These are phyloP conservation scores for Atta texana DNA, from an alignment of 1,140 invertebrate genomes.

Conservation along the genomic window DNA sequence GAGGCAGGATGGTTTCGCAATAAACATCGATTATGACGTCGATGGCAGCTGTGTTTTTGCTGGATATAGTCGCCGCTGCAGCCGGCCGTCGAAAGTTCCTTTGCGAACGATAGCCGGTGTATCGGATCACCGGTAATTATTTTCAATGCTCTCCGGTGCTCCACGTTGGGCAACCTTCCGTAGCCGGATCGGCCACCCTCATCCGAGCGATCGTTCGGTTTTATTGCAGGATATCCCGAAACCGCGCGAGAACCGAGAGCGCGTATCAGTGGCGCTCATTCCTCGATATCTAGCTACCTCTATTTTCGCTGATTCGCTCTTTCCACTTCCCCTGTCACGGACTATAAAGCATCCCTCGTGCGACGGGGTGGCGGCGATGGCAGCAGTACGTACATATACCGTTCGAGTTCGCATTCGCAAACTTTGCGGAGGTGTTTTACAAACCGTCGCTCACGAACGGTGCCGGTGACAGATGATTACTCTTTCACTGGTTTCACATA, in stretches of 20 bases:
- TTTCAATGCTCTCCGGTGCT: conserved; percentile 64
- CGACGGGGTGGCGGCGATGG: not conserved
- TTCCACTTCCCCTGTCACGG: conserved; percentile 40
- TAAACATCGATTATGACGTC: conserved; percentile 59
- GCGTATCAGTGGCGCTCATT: conserved; percentile 68
- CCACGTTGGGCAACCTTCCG: conserved; percentile 19
- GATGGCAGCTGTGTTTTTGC: conserved; percentile 45
- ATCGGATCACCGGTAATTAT: conserved; percentile 74
- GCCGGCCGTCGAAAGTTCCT: conserved; percentile 43
- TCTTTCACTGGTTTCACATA: conserved; percentile 55
- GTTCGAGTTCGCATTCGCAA: conserved; percentile 52
- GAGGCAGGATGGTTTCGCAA: not conserved
- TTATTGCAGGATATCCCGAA: conserved; percentile 78
- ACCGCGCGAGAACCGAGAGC: conserved; percentile 29
- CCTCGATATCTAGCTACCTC: conserved; percentile 63
- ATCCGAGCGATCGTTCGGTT: conserved; percentile 72
- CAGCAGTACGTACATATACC: not conserved
- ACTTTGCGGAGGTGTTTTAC: conserved; percentile 58
- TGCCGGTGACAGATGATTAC: conserved; percentile 22
- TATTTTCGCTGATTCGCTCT: conserved; percentile 37
- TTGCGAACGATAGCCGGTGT: conserved; percentile 52
- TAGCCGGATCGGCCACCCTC: not conserved
- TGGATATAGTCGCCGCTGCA: not conserved
- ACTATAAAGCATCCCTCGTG: conserved; percentile 37
- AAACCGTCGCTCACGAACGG: conserved; percentile 54